Conservation (phyloP, 2,113 vertebrate genomes). For the Seriola rivoliana region DNA sequence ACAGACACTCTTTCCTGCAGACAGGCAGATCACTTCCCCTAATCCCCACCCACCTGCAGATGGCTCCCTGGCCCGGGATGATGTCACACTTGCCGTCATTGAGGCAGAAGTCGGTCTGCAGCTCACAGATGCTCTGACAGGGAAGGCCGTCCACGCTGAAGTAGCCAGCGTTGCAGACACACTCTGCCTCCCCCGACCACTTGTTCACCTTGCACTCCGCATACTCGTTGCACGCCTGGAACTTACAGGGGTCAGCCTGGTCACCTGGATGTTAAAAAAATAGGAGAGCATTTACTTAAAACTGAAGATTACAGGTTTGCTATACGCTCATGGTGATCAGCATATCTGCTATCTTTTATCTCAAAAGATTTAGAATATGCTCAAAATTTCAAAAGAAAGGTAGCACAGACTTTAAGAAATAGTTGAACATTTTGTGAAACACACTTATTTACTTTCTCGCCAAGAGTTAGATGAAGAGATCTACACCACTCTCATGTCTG, state of each 20-base stretch:
- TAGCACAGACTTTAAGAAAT: too few relatives aligned
- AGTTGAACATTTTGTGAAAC: too few relatives aligned
- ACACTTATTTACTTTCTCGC: too few relatives aligned
- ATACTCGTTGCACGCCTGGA: slow-evolving; percentile 97
- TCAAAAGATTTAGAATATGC: too few relatives aligned
- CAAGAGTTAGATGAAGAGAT: neutral
- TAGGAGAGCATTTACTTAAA: neutral
- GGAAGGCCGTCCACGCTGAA: slow-evolving; percentile 92
- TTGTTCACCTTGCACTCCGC: slow-evolving; percentile 93
- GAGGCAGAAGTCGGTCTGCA: slow-evolving; percentile 92
- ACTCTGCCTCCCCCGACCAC: slow-evolving; percentile 94
- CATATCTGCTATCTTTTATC: too few relatives aligned
- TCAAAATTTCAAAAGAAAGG: too few relatives aligned
- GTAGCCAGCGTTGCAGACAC: slow-evolving; percentile 94
- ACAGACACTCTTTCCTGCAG: slow-evolving; percentile 13
- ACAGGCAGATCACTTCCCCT: slow-evolving; percentile 32
- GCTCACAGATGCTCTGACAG: slow-evolving; percentile 95
- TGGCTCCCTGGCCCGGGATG: slow-evolving; percentile 94
- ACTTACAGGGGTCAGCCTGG: slow-evolving; percentile 95
- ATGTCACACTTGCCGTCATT: slow-evolving; percentile 98
- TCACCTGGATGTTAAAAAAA: slow-evolving; percentile 85
- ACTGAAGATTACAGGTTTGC: neutral
- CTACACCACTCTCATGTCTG: neutral
- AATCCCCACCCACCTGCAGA: slow-evolving; percentile 91
- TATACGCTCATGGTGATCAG: too few relatives aligned